These are phyloP conservation scores for Calephelis nemesis DNA, from an alignment of 1,140 invertebrate genomes.

Conservation along the genomic window DNA sequence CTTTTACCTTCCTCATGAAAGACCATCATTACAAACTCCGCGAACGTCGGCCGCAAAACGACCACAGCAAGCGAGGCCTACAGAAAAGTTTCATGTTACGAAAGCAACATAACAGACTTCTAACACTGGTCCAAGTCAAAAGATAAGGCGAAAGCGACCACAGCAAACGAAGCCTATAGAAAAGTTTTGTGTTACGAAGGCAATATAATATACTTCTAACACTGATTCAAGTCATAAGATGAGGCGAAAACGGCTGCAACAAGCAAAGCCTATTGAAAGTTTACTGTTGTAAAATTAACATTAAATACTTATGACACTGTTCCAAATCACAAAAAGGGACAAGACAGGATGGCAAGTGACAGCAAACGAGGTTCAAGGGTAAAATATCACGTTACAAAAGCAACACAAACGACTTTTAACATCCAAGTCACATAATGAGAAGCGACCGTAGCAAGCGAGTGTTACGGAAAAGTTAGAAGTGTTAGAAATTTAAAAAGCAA, in stretches of 20 bases:
- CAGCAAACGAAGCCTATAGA: conserved; percentile 32
- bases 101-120: conserved; percentile 13
- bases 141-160: conserved; percentile 1
- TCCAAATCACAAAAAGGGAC: not conserved
- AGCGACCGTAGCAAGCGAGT: conserved; percentile 30
- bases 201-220: conserved; percentile 1
- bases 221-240: conserved; percentile 20
- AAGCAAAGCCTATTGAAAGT: conserved; percentile 32
- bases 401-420: not conserved
- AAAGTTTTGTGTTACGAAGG: conserved; percentile 31
- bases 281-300: conserved; percentile 24
- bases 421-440: conserved; percentile 21
- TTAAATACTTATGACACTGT: not conserved
- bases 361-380: conserved; percentile 31
- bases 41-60: conserved; percentile 32
- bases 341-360: not conserved
- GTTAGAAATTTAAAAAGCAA: not conserved
- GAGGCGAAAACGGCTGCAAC: conserved; percentile 27
- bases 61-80: conserved; percentile 34
- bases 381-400: conserved; percentile 31
- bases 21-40: conserved; percentile 19
- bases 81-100: conserved; percentile 35
- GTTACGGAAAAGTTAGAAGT: conserved; percentile 34
- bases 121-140: conserved; percentile 19
- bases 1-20: conserved; percentile 17